Base-by-base conservation (phyloP, 2,797 vertebrate genomes). In the Enteromius viviparus region DNA sequence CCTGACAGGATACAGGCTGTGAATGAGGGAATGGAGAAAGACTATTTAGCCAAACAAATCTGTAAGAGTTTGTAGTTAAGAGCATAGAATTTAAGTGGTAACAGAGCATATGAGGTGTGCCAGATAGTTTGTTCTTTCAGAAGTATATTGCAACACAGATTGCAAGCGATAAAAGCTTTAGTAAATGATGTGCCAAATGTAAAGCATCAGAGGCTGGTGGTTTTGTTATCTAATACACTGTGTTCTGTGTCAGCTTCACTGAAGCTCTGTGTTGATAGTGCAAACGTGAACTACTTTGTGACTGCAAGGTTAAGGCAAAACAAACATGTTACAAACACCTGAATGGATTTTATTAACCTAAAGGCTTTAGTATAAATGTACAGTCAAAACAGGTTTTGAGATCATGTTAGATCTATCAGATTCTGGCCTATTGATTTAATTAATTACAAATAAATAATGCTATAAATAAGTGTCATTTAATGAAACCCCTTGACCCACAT, bases 1-100 rank as follows among this genome's bases (percentile, higher is more conserved):
- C 93, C 86, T 92, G 92, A 32, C 94, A 92, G 2, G 92, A 95
- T 51, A 89, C 91, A 1, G 94, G 90, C 94, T 95, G 87, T 37
- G 11, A 32, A 84, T 29, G 60, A 80, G 9, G 53, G 15, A 34
- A 74, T 26, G n/a, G 62, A 76, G 42, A 65, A 51, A 51, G 14
- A 60, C 51, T n/a, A 1, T 49, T 70, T 70, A 42, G 4, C n/a
- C 15, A 14, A 78, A 51, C 15, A 77, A n/a, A 42, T 45, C 49
- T 32, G 26, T 32, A 51, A 72, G 8, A 72, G 53, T 9, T 58
- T n/a, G 23, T 26, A 26, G 49, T 51, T 19, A 58, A 10, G 10
- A 23, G 55, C 17, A 34, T n/a, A 32, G n/a, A 42, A 29, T 72
- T 72, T 32, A 51, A 29, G 45, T 53, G 26, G 47, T 26, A 53